phyloP scores from a whole-genome alignment of 2,113 vertebrate genomes.

The Peromyscus californicus region DNA sequence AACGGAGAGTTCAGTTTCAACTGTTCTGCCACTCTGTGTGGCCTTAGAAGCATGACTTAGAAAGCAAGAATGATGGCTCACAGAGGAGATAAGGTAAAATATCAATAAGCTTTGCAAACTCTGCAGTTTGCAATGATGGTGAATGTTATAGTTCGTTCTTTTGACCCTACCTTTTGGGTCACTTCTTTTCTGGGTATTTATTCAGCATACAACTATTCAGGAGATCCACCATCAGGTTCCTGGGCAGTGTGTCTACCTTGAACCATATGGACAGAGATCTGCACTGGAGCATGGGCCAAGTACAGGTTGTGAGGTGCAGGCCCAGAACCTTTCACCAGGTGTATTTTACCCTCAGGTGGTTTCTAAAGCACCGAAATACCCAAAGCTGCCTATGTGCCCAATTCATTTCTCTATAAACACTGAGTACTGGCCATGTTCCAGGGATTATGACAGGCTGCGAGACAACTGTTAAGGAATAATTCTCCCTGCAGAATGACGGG shows the following conservation, averaged over 20 bases:
- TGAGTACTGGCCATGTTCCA: background rate
- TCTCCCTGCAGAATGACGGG: background rate
- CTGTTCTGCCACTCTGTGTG: background rate
- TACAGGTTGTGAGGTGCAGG: rapidly evolving
- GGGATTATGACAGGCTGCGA: background rate
- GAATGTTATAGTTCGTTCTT: rapidly evolving
- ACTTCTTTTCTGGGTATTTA: background rate
- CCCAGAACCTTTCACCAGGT: background rate
- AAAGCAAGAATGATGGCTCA: background rate
- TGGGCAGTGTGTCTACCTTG: rapidly evolving
- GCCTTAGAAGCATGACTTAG: too few relatives aligned
- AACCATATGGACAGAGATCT: rapidly evolving
- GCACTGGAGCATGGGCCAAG: rapidly evolving
- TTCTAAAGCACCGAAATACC: background rate
- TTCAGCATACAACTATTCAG: background rate
- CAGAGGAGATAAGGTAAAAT: rapidly evolving
- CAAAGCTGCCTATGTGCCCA: background rate
- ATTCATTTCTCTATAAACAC: background rate
- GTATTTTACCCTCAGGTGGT: background rate
- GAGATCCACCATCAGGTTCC: background rate
- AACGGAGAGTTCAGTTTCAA: background rate
- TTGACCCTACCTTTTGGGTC: background rate
- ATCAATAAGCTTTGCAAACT: background rate
- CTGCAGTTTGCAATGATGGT: background rate
- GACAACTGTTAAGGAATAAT: background rate